Evolutionary conservation across 53 echinoderm and acorn worm species (phyloP).

Genomic region (Stichopus horrens): DNA sequence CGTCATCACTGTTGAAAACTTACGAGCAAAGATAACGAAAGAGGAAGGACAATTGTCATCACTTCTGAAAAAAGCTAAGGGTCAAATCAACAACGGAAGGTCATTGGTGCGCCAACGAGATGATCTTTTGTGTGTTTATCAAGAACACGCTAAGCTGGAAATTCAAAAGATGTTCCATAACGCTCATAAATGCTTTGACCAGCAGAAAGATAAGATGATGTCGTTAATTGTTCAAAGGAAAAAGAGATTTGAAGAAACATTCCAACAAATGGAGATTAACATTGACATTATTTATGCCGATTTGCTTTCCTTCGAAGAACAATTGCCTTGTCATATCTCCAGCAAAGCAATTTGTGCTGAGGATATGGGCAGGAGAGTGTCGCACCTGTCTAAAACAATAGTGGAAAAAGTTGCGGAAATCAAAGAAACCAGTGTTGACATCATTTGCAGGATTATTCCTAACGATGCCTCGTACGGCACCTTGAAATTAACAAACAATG

Average conservation of each 20-base stretch:
- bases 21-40: neutral
- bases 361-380: neutral
- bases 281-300: neutral
- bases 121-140: neutral
- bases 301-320: neutral
- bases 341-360: no score
- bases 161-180: neutral
- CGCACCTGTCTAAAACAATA: neutral
- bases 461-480: neutral
- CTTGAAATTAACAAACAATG: neutral
- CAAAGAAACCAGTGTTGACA: neutral
- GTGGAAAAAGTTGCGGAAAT: neutral
- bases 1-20: constrained; percentile 8
- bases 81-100: neutral
- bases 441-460: neutral
- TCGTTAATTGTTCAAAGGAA: neutral
- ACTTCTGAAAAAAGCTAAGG: neutral
- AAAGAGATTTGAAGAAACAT: neutral
- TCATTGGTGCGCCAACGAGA: neutral
- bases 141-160: neutral
- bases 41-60: neutral
- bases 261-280: neutral
- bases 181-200: neutral
- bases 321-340: neutral
- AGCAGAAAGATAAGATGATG: neutral